These are phyloP conservation scores for Pteropus rufus DNA, from an alignment of 2,797 vertebrate species.

Conservation along the genomic window DNA sequence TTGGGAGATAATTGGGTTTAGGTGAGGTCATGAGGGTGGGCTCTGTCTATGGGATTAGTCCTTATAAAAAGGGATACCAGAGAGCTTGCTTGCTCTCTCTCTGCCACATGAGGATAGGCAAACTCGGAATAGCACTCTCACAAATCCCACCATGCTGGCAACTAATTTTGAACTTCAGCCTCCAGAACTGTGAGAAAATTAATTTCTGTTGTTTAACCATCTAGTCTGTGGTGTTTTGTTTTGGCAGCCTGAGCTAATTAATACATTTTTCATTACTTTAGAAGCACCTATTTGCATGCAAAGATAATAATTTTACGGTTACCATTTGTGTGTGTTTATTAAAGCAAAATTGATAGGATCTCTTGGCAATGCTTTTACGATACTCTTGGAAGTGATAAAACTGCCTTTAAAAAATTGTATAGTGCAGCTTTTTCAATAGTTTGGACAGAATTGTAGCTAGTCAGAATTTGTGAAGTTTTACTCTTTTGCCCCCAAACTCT, in stretches of 20 bases:
- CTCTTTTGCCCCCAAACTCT: constrained; percentile 29
- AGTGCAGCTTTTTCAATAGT: constrained; percentile 16
- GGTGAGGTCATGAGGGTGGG: neutral
- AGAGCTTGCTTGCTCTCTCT: neutral
- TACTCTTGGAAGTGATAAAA: constrained; percentile 44
- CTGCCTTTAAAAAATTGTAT: neutral
- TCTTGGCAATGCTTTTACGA: neutral
- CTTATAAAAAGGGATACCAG: neutral
- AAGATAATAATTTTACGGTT: constrained; percentile 5
- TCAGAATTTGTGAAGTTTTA: constrained; percentile 52
- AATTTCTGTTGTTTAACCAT: neutral
- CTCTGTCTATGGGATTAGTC: neutral
- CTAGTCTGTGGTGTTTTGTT: neutral
- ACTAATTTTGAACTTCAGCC: neutral
- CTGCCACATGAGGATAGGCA: neutral
- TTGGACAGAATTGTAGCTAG: neutral
- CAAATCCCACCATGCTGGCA: rapidly evolving
- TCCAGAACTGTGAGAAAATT: neutral
- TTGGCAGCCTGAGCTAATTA: neutral
- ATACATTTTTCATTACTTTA: neutral
- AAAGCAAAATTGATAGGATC: neutral
- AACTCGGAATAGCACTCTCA: neutral
- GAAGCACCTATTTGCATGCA: constrained; percentile 14
- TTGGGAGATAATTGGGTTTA: neutral
- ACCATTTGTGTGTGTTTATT: neutral